Percentiles rank a stretch among this genome's conserved stretches.
Conservation (phyloP, 2,888 invertebrate species). For the Hirtodrosophila alboralis region DNA sequence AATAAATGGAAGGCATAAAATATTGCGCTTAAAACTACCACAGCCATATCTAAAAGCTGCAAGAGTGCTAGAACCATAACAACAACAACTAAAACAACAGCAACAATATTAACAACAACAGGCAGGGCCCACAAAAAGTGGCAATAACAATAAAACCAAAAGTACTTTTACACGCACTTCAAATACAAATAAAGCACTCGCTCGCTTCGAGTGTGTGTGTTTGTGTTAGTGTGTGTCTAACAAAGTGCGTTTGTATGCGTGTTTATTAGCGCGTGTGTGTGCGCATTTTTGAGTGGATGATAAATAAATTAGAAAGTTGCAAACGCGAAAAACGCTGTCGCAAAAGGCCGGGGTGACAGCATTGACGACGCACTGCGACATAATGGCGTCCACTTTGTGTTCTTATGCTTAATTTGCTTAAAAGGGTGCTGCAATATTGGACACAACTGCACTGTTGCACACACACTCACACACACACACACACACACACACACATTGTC, state of each 20-base stretch:
- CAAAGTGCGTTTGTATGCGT: conserved; percentile 30
- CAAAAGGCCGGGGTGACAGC: conserved; percentile 16
- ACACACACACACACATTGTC: conserved; percentile 5
- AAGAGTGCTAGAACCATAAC: conserved; percentile 33
- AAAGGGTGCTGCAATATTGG: conserved; percentile 65
- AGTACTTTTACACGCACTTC: conserved; percentile 72
- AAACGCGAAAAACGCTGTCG: conserved; percentile 64
- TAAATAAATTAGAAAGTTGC: conserved; percentile 77
- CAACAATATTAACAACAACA: conserved; percentile 19
- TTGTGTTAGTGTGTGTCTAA: conserved; percentile 10
- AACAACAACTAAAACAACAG: conserved; percentile 2
- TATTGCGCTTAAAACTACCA: conserved; percentile 44
- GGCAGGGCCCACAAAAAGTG: conserved; percentile 37
- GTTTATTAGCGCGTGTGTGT: conserved; percentile 51
- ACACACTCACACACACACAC: conserved; percentile 17
- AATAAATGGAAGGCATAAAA: conserved; percentile 37
- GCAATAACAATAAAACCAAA: conserved; percentile 60
- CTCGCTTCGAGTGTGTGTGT: conserved; percentile 9
- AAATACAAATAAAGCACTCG: conserved; percentile 61
- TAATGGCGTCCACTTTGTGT: conserved; percentile 81
- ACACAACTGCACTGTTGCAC: conserved; percentile 35
- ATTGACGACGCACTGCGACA: conserved; percentile 72
- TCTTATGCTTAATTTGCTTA: conserved; percentile 83
- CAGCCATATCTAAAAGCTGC: conserved; percentile 24
- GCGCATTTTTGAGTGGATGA: conserved; percentile 63